phyloP scores from a whole-genome alignment of 2,797 vertebrate species.

The Brachyalestes nurse region DNA sequence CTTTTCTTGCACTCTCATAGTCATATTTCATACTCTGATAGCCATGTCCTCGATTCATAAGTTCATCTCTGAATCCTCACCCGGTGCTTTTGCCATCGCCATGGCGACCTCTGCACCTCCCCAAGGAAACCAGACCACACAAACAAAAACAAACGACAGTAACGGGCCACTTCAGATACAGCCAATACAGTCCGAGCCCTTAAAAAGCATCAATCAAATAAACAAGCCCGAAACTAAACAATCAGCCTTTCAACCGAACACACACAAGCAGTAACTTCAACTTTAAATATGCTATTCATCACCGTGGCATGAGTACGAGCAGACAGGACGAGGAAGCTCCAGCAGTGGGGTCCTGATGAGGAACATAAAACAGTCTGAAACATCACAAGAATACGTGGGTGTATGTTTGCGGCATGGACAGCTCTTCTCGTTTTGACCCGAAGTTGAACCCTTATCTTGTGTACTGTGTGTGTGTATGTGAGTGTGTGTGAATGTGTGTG shows the following conservation, averaged over 20 bases:
- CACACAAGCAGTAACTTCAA: neutral
- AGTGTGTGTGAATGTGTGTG: slow-evolving; percentile 17
- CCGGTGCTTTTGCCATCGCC: slow-evolving; percentile 53
- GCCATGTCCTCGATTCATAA: slow-evolving; percentile 39
- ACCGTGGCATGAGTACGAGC: neutral
- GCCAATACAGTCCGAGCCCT: slow-evolving; percentile 68
- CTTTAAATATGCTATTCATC: slow-evolving; percentile 18
- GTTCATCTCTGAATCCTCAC: slow-evolving; percentile 57
- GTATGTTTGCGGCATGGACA: neutral
- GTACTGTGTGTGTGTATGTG: slow-evolving; percentile 18
- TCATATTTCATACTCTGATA: slow-evolving; percentile 9
- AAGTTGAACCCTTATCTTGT: neutral
- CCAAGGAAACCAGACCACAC: slow-evolving; percentile 68
- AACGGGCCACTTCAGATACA: slow-evolving; percentile 62
- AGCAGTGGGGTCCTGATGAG: neutral
- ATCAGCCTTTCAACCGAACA: neutral
- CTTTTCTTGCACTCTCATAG: slow-evolving; percentile 16
- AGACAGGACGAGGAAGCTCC: slow-evolving; percentile 1
- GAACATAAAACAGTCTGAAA: neutral
- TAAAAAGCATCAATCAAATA: slow-evolving; percentile 60
- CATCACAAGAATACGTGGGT: neutral
- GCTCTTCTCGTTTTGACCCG: neutral
- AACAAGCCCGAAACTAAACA: slow-evolving; percentile 35
- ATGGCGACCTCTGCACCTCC: slow-evolving; percentile 63
- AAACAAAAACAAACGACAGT: slow-evolving; percentile 70